Conservation (phyloP, 2,888 invertebrate species). For the Diogma glabrata region DNA sequence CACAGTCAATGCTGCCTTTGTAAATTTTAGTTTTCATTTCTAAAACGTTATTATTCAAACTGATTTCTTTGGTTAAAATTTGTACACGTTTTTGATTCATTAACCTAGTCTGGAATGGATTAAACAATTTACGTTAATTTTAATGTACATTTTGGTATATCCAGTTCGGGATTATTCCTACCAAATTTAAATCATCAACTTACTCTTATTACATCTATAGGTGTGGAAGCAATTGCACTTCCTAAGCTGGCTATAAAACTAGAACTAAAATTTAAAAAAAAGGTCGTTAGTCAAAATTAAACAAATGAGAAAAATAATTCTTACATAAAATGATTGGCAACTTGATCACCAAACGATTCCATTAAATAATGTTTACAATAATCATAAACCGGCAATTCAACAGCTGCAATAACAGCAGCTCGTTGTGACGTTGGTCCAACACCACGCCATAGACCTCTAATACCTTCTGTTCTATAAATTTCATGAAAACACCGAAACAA, state of each 20-base stretch:
- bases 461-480: slow-evolving; percentile 73
- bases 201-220: slow-evolving; percentile 86
- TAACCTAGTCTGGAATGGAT: slow-evolving; percentile 70
- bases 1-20: slow-evolving; percentile 71
- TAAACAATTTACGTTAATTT: background rate
- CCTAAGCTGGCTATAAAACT: slow-evolving; percentile 86
- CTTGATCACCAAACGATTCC: slow-evolving; percentile 60
- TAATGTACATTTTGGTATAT: background rate
- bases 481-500: slow-evolving; percentile 69
- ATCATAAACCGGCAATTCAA: slow-evolving; percentile 90
- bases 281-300: slow-evolving; percentile 1
- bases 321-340: slow-evolving; percentile 79
- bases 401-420: slow-evolving; percentile 90
- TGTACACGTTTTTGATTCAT: slow-evolving; percentile 81
- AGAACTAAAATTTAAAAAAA: slow-evolving; percentile 46
- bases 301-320: slow-evolving; percentile 14
- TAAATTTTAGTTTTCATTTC: slow-evolving; percentile 52
- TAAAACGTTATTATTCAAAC: too few species aligned
- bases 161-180: slow-evolving; percentile 20
- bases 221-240: slow-evolving; percentile 87
- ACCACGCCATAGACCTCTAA: slow-evolving; percentile 70
- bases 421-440: slow-evolving; percentile 22
- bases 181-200: too few species aligned
- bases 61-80: too few species aligned
- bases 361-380: slow-evolving; percentile 67